Percentiles rank a stretch among this genome's conserved stretches.
Conservation (phyloP, 1,140 invertebrate species). For the Pogonus chalceus region DNA sequence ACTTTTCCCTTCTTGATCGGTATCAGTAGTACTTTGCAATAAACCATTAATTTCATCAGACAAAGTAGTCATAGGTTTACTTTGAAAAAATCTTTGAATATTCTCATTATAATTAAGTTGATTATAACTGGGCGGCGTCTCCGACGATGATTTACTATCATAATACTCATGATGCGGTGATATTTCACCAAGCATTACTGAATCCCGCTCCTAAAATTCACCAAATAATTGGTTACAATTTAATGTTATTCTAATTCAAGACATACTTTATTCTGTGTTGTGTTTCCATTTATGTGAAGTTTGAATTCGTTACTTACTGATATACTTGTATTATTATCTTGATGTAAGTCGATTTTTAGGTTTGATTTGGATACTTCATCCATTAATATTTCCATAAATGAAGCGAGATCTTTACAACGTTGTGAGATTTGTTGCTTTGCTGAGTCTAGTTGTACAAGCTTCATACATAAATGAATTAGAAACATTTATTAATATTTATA, state of each 20-base stretch:
- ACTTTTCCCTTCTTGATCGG: conserved; percentile 27
- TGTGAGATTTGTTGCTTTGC: conserved; percentile 52
- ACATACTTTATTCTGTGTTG: conserved; percentile 10
- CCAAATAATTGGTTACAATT: conserved; percentile 19
- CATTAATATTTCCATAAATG: conserved; percentile 64
- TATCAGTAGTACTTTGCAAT: conserved; percentile 22
- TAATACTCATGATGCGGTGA: conserved; percentile 74
- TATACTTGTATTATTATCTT: conserved; percentile 41
- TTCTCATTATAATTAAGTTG: conserved; percentile 83
- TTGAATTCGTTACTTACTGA: conserved; percentile 38
- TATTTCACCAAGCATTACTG: conserved; percentile 74
- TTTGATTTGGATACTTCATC: conserved; percentile 48
- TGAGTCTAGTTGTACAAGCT: conserved; percentile 33
- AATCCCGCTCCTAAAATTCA: conserved; percentile 60
- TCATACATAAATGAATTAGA: conserved; percentile 20
- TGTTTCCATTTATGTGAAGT: conserved; percentile 4
- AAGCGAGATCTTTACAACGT: conserved; percentile 58
- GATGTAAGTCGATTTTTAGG: conserved; percentile 44
- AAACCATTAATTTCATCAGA: conserved; percentile 37
- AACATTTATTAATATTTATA: conserved; percentile 13
- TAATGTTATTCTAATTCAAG: conserved; percentile 4
- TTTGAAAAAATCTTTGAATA: conserved; percentile 74
- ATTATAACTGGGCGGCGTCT: conserved; percentile 74
- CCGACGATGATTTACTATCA: conserved; percentile 71
- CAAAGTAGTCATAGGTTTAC: conserved; percentile 55